These are phyloP conservation scores for Baronia brevicornis DNA, from an alignment of 2,888 invertebrate genomes.

Conservation along the genomic window DNA sequence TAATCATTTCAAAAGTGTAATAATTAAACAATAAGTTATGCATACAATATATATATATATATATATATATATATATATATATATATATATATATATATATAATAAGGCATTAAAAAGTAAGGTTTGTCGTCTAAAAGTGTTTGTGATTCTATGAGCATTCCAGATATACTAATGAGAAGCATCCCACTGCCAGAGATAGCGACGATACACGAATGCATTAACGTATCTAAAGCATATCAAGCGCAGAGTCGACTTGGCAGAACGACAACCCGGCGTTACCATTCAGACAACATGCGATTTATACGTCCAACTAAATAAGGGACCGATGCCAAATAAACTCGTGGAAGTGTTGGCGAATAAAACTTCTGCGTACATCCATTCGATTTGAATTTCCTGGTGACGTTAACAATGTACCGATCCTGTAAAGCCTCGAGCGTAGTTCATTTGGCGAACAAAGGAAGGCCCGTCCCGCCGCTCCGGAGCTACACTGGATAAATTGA, in stretches of 20 bases:
- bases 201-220: constrained; percentile 15
- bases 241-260: constrained; percentile 12
- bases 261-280: constrained; percentile 16
- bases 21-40: no score
- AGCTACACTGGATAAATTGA: constrained; percentile 69
- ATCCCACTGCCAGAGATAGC: constrained; percentile 12
- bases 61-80: no score
- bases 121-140: no score
- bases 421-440: constrained; percentile 58
- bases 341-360: constrained; percentile 11
- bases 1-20: no score
- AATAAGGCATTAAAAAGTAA: constrained; percentile 3
- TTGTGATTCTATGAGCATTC: constrained; percentile 7
- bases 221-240: constrained; percentile 14
- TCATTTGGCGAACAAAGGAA: constrained; percentile 71
- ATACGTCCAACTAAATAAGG: constrained; percentile 15
- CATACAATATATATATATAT: no score
- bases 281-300: constrained; percentile 12
- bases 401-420: constrained; percentile 52
- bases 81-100: no score
- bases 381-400: constrained; percentile 25
- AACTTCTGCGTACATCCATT: constrained; percentile 12
- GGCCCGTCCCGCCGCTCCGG: constrained; percentile 47
- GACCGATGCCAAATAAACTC: constrained; percentile 14
- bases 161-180: constrained; percentile 15